Evolutionary conservation across 2,888 invertebrate genomes (phyloP).

Genomic region (Tinea trinotella): DNA sequence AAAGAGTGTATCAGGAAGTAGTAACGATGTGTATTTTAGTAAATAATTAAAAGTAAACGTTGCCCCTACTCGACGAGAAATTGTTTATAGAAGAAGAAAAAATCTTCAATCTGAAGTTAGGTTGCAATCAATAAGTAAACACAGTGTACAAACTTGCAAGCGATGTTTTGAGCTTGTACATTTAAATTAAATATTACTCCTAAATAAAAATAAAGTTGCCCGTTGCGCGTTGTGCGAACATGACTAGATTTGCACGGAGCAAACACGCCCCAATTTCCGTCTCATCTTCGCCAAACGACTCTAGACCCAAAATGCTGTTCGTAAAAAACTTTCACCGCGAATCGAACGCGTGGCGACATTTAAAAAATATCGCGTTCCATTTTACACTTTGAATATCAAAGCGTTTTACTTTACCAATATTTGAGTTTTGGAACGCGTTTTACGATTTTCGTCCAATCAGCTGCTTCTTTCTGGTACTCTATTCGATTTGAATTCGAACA

Average conservation of each 20-base stretch:
- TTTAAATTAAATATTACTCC: background rate
- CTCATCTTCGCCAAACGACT: background rate
- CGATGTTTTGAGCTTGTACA: background rate
- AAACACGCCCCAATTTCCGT: background rate
- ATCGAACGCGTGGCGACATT: background rate
- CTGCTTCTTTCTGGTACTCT: background rate
- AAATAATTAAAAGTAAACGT: too few species aligned
- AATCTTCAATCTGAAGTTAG: too few species aligned
- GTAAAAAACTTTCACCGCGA: background rate
- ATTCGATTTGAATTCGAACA: background rate
- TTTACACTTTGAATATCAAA: background rate
- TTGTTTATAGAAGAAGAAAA: too few species aligned
- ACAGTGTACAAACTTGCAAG: too few species aligned
- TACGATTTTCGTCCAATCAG: background rate
- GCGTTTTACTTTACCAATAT: background rate
- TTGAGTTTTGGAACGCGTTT: background rate
- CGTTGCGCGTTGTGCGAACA: background rate
- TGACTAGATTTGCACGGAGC: background rate
- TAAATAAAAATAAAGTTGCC: background rate
- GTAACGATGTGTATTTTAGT: too few species aligned
- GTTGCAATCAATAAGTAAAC: too few species aligned
- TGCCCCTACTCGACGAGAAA: too few species aligned
- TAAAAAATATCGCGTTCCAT: background rate
- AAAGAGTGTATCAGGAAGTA: too few species aligned
- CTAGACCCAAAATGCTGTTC: background rate